Evolutionary conservation across 2,113 vertebrate species (phyloP), one percentile per base, ranked within the genome.

Genomic region (Marmota monax): DNA sequence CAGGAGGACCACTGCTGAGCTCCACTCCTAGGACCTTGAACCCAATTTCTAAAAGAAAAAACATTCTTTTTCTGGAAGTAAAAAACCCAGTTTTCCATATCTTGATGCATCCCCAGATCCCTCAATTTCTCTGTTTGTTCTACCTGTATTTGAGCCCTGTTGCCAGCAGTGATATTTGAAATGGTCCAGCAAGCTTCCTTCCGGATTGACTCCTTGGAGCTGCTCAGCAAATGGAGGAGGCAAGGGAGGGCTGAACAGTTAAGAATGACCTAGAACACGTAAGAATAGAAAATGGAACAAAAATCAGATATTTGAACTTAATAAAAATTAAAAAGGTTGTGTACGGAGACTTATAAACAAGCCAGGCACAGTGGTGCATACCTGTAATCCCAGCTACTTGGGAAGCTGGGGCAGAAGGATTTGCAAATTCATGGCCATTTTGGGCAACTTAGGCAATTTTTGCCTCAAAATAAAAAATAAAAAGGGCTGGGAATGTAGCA

Each of bases 111-210:
- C 39, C 17, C 34, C 22, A 88, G 0, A 0, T 11, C 25, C 37
- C 48, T 79, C 5, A 32, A 63, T n/a, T 22, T 83, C 7, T 23
- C 20, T 85, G 45, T 34, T 80, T 93, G 23, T 92, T 14, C 23
- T 98, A 99, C 99, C 99, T 99, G 99, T 98, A 99, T 99, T 78
- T 99, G 99, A 93, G 99, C 99, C 98, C 99, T 98, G 98, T 99
- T 99, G 90, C 99, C 99, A 83, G 99, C 99, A 63, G 99, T 99
- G 98, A 99, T 99, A 95, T 99, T 99, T 51, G 99, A 99, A 98
- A 99, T 99, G 92, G 99, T 99, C 99, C 99, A 99, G 98, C 99
- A 99, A 0, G 99, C 99, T 98, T 99, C 99, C 98, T 99, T 99
- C 95, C 99, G 99, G 95, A 99, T 99, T 48, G 99, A 99, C 95